phyloP scores from a whole-genome alignment of 2,113 vertebrate species.

The Indri indri region DNA sequence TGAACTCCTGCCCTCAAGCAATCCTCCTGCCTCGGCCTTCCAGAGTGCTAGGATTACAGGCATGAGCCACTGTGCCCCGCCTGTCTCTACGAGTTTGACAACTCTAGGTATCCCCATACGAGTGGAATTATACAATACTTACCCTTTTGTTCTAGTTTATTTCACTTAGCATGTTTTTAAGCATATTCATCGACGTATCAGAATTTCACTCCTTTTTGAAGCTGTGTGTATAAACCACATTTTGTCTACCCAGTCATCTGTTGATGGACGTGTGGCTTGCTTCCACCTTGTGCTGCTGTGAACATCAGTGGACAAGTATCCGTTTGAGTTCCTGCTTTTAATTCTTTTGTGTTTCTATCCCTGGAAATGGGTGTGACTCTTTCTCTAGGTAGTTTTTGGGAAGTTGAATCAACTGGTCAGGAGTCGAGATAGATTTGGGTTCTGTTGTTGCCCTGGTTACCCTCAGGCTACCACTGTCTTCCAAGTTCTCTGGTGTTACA shows the following conservation, averaged over 20 bases:
- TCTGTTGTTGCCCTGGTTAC: background rate
- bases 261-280: background rate
- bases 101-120: background rate
- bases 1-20: too few species aligned
- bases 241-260: background rate
- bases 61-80: too few species aligned
- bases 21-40: too few species aligned
- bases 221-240: background rate
- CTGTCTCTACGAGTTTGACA: background rate
- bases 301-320: background rate
- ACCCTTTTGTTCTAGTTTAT: background rate
- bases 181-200: background rate
- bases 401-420: background rate
- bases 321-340: background rate
- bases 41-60: too few species aligned
- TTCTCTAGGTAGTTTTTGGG: background rate
- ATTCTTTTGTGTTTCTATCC: background rate
- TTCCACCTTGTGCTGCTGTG: background rate
- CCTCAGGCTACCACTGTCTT: background rate
- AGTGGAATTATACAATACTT: background rate
- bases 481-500: background rate
- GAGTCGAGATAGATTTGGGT: background rate
- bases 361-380: background rate
- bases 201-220: background rate
- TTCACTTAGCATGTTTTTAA: background rate